phyloP scores from a whole-genome alignment of 2,797 vertebrate species.

The Muraenolepis orangiensis region DNA sequence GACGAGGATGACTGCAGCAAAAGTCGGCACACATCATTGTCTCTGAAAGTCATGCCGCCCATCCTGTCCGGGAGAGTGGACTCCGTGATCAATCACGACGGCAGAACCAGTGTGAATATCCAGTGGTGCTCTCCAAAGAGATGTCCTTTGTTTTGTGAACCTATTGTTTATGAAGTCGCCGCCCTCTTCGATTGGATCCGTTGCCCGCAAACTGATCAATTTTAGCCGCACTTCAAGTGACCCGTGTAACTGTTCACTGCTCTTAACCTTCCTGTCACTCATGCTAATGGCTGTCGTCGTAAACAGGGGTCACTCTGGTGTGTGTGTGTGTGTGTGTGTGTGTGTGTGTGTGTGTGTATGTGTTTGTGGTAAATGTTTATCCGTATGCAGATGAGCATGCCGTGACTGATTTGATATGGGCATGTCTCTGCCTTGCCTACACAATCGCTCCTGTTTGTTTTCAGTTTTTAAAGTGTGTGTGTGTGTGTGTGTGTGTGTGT shows the following conservation, averaged over 20 bases:
- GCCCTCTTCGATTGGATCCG: conserved; percentile 18
- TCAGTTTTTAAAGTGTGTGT: conserved; percentile 13
- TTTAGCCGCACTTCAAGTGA: conserved; percentile 50
- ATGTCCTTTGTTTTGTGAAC: conserved; percentile 26
- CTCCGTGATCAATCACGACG: conserved; percentile 49
- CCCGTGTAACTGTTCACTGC: conserved; percentile 48
- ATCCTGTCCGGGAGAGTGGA: conserved; percentile 24
- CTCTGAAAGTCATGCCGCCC: conserved; percentile 30
- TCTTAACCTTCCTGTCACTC: conserved; percentile 57
- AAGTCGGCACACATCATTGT: conserved; percentile 27
- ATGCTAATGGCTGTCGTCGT: conserved; percentile 50
- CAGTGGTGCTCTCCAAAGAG: conserved; percentile 36
- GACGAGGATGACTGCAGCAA: conserved; percentile 4
- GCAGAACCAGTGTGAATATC: conserved; percentile 36
- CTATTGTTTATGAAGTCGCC: conserved; percentile 44
- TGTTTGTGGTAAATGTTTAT: conserved; percentile 6
- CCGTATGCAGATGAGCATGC: conserved; percentile 13
- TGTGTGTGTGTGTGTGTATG: conserved; percentile 3
- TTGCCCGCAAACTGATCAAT: conserved; percentile 27
- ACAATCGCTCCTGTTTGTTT: conserved; percentile 45
- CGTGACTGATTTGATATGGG: conserved; percentile 50
- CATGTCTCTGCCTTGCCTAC: conserved; percentile 50
- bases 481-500: conserved; percentile 30
- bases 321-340: conserved; percentile 8
- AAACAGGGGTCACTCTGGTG: conserved; percentile 17